Conservation (phyloP, 1,140 invertebrate genomes). For the Camponotus pennsylvanicus region DNA sequence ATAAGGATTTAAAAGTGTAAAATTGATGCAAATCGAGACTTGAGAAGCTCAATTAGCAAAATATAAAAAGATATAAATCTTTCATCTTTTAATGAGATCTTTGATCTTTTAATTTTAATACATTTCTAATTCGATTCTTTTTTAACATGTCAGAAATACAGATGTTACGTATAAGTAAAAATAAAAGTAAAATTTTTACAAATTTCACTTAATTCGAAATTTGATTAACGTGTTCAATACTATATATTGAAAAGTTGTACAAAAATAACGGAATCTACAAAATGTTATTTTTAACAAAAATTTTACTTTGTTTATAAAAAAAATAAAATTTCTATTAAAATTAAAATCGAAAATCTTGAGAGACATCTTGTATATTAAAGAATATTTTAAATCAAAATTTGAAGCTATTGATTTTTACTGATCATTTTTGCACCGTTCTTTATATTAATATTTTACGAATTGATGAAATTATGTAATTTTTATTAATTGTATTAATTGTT, state of each 20-base stretch:
- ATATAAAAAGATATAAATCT: not conserved
- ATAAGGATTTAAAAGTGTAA: not conserved
- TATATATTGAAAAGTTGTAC: slow-evolving; percentile 5
- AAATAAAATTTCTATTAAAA: not conserved
- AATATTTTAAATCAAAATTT: not conserved
- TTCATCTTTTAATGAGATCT: not conserved
- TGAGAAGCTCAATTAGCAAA: not conserved
- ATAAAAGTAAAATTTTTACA: slow-evolving; percentile 10
- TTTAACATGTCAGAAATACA: not conserved
- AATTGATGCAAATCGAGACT: slow-evolving; percentile 17
- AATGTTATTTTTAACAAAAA: slow-evolving; percentile 6
- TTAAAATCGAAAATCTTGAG: not conserved
- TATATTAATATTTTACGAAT: not conserved
- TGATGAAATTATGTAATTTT: slow-evolving; percentile 17
- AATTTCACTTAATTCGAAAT: slow-evolving; percentile 18
- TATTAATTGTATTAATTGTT: not conserved
- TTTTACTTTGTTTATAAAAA: not conserved
- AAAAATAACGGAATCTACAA: not conserved
- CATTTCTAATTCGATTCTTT: not conserved
- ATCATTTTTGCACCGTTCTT: not conserved
- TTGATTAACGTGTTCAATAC: not conserved
- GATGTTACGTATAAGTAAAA: not conserved
- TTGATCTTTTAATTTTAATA: not conserved
- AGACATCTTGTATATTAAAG: not conserved
- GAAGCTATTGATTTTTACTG: not conserved